These are phyloP conservation scores for Clostera curtula DNA, from an alignment of 2,888 invertebrate genomes.

Conservation along the genomic window DNA sequence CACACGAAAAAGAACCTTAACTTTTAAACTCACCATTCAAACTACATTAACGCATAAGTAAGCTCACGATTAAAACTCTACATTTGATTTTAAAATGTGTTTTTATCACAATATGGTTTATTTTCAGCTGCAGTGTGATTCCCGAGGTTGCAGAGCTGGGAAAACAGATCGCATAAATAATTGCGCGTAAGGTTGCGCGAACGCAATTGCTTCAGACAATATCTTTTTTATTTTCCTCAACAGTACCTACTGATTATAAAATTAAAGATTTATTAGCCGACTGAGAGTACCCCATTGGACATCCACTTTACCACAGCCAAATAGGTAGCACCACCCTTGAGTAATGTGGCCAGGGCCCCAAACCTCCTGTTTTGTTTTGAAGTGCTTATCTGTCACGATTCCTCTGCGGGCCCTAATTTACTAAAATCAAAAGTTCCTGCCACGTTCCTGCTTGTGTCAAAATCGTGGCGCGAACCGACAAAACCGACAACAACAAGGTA, in stretches of 20 bases:
- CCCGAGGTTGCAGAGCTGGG: conserved; percentile 17
- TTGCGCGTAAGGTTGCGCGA: conserved; percentile 15
- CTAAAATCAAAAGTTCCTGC: no score
- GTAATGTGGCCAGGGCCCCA: no score
- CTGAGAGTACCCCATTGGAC: conserved; percentile 4
- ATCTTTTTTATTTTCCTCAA: conserved; percentile 19
- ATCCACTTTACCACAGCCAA: no score
- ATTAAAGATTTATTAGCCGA: conserved; percentile 13
- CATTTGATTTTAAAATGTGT: conserved; percentile 27
- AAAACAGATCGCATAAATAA: conserved; percentile 29
- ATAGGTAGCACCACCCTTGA: no score
- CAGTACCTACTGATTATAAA: conserved; percentile 15
- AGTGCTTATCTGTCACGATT: no score
- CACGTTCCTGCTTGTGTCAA: no score
- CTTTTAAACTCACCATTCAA: background rate
- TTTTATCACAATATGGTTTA: background rate
- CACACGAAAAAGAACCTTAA: conserved; percentile 18
- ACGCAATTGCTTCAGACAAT: conserved; percentile 21
- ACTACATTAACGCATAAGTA: conserved; percentile 3
- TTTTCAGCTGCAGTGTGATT: conserved; percentile 5
- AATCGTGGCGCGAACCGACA: no score
- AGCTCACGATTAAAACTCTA: conserved; percentile 11
- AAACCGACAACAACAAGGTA: no score
- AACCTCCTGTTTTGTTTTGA: no score
- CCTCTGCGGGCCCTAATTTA: no score